These are phyloP conservation scores for Vultur gryphus DNA, from an alignment of 2,797 vertebrate species.

Conservation along the genomic window DNA sequence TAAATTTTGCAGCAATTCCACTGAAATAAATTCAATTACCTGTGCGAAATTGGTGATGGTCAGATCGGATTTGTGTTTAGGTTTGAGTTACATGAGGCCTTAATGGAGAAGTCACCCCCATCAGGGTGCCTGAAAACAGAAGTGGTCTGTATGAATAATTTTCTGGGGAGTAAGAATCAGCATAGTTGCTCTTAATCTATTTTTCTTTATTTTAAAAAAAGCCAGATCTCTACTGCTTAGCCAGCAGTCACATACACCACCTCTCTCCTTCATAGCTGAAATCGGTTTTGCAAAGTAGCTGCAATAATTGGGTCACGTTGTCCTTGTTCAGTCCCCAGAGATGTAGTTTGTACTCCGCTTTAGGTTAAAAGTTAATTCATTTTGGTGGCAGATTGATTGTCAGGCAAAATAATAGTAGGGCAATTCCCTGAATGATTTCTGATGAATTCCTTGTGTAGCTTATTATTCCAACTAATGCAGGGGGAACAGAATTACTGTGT, in stretches of 20 bases:
- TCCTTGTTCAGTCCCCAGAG: conserved; percentile 46
- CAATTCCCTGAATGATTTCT: conserved; percentile 55
- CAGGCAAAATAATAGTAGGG: conserved; percentile 52
- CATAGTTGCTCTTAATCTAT: not conserved
- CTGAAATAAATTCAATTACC: not conserved
- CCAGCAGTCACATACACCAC: not conserved
- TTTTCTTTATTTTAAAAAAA: not conserved
- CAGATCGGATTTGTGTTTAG: not conserved
- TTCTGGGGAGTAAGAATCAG: not conserved
- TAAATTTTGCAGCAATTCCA: not conserved
- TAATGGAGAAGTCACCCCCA: not conserved
- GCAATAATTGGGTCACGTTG: conserved; percentile 52
- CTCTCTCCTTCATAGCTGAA: conserved; percentile 18
- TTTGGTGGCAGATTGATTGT: conserved; percentile 61
- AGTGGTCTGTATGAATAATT: not conserved
- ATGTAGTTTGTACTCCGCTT: conserved; percentile 19
- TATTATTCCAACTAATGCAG: conserved; percentile 1
- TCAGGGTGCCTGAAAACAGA: not conserved
- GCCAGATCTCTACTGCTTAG: not conserved
- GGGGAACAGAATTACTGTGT: not conserved
- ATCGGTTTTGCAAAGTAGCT: conserved; percentile 35
- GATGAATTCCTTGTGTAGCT: conserved; percentile 13
- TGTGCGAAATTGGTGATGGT: not conserved
- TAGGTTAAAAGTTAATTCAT: conserved; percentile 65
- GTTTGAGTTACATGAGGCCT: not conserved